Percentiles rank a stretch among this genome's conserved stretches.
Conservation (phyloP, 1,140 invertebrate species). For the Agrilus planipennis region DNA sequence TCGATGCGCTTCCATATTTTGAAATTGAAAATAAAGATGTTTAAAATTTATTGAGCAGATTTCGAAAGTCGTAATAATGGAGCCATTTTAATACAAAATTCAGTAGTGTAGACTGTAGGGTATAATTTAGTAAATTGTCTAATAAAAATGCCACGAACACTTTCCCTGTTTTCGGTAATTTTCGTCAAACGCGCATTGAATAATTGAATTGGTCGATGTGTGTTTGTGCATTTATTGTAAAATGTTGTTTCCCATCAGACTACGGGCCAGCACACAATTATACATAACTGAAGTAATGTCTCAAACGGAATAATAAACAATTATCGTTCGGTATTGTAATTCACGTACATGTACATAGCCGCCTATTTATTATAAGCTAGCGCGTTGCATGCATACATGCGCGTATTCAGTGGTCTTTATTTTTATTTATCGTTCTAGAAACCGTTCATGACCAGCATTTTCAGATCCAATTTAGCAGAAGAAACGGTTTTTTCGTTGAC, state of each 20-base stretch:
- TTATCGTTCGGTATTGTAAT: conserved; percentile 6
- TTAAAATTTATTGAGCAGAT: too few species aligned
- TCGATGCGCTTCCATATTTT: too few species aligned
- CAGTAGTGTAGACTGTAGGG: background rate
- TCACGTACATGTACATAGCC: conserved; percentile 6
- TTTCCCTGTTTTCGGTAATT: background rate
- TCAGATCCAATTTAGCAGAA: conserved; percentile 9
- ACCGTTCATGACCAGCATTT: background rate
- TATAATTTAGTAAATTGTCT: background rate
- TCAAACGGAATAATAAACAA: conserved; percentile 8
- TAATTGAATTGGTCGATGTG: background rate
- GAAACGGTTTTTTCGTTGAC: too few species aligned
- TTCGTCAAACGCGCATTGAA: background rate
- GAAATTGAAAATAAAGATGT: too few species aligned
- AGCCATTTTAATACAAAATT: too few species aligned
- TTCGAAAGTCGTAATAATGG: too few species aligned
- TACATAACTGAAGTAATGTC: conserved; percentile 5
- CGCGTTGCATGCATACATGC: conserved; percentile 2
- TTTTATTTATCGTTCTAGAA: conserved; percentile 6
- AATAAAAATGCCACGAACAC: background rate
- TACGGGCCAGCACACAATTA: too few species aligned
- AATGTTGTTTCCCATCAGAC: background rate
- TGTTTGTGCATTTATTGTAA: background rate
- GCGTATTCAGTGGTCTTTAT: background rate
- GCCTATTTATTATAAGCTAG: conserved; percentile 9